A percentile compares a stretch with the other conserved stretches of the same genome.
Evolutionary conservation across 2,113 vertebrate genomes (phyloP).

Genomic region (Poicephalus meyeri): DNA sequence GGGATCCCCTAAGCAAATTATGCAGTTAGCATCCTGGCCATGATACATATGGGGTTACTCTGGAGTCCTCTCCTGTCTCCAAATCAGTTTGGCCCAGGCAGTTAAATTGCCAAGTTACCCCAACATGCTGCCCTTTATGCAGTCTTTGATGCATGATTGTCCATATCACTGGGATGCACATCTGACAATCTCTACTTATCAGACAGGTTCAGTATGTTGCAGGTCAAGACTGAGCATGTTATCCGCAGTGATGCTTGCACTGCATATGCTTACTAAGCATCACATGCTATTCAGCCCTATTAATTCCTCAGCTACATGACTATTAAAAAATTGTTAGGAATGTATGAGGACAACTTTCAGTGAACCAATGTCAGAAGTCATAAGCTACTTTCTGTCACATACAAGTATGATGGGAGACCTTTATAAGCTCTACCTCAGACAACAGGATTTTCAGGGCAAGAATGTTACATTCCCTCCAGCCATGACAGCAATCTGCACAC

Average conservation of each 20-base stretch:
- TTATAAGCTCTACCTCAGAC: background rate
- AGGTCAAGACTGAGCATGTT: background rate
- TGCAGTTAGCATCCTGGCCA: background rate
- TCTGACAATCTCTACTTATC: background rate
- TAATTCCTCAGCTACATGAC: background rate
- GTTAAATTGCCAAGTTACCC: background rate
- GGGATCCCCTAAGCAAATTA: background rate
- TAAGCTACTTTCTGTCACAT: background rate
- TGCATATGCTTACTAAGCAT: background rate
- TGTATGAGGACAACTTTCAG: background rate
- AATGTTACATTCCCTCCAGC: background rate
- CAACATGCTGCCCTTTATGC: rapidly evolving
- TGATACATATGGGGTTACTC: background rate
- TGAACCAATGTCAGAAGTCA: background rate
- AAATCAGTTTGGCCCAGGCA: background rate
- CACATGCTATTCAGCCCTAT: background rate
- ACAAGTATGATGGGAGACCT: background rate
- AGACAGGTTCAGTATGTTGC: background rate
- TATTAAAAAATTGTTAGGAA: background rate
- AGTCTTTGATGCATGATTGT: background rate
- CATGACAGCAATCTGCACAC: background rate
- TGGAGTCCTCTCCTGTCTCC: background rate
- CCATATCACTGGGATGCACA: background rate
- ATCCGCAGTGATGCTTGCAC: background rate
- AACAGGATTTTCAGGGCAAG: background rate